Base-by-base conservation (phyloP, 2,113 vertebrate species). In the Microtus pennsylvanicus region DNA sequence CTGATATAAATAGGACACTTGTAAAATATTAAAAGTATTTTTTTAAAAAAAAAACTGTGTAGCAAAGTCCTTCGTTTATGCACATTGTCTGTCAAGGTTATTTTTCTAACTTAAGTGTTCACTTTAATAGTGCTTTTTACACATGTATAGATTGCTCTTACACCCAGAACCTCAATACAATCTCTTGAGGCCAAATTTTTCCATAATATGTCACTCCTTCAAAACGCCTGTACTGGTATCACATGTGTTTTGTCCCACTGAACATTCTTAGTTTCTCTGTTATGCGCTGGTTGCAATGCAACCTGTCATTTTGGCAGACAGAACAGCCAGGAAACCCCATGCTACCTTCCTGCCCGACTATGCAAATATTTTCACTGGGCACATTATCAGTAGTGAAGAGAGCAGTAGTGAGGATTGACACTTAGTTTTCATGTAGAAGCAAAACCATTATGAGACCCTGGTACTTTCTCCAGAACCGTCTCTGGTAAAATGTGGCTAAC, bases 281-380 rank as follows among this genome's bases (percentile, higher is more conserved):
- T 47, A n/a, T 95, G 61, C 90, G 97, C 94, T 96, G 97, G 97
- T 97, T 98, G 95, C 96, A 98, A 61, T 78, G 65, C 96, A 97
- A 96, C 97, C 97, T 98, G 97, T 97, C 97, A 95, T 67, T 85
- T 94, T 98, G 97, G 97, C 97, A 97, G 94, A 70, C 77, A 97
- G 91, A 19, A 78, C 94, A 81, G 92, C 94, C 95, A 96, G 89
- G 70, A 98, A 95, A 97, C 88, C 85, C 94, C 90, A 45, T 1
- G 33, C 69, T 87, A 1, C 61, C 58, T 95, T 94, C 52, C 42
- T 14, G 47, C 45, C 45, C 61, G 70, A 74, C 87, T 91, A 87
- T 89, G 47, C 19, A 78, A 94, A 72, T 50, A 93, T 92, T 98
- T 95, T 94, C 87, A 80, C 87, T 80, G 89, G 80, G 28, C 45